These are phyloP conservation scores for Cybosia mesomella DNA, from an alignment of 2,888 invertebrate genomes.

Conservation along the genomic window DNA sequence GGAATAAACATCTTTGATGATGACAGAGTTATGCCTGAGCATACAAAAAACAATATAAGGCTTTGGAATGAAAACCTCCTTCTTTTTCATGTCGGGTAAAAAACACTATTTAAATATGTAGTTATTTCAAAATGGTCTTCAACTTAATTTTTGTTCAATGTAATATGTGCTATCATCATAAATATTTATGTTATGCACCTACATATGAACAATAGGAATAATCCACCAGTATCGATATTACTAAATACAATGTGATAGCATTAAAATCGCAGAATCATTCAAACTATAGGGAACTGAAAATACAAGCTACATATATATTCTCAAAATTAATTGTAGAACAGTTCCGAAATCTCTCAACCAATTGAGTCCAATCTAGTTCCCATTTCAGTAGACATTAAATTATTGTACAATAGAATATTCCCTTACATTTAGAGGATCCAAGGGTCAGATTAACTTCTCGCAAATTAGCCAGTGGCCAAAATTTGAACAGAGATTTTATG, in stretches of 20 bases:
- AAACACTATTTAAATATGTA: too few relatives aligned
- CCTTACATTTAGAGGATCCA: conserved; percentile 11
- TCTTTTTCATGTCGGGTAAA: too few relatives aligned
- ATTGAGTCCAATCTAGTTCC: conserved; percentile 21
- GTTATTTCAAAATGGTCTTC: too few relatives aligned
- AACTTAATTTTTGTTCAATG: too few relatives aligned
- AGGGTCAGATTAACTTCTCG: conserved; percentile 25
- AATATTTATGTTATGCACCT: too few relatives aligned
- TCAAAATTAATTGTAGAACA: conserved; percentile 6
- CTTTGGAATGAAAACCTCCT: too few relatives aligned
- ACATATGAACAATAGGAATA: too few relatives aligned
- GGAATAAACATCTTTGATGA: too few relatives aligned
- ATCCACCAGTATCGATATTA: too few relatives aligned
- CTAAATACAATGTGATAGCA: not conserved
- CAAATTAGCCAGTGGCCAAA: conserved; percentile 33
- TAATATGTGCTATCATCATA: too few relatives aligned
- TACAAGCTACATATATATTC: conserved; percentile 4
- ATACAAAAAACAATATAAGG: too few relatives aligned
- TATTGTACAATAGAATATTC: conserved; percentile 32
- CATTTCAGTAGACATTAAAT: conserved; percentile 21
- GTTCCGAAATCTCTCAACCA: conserved; percentile 17
- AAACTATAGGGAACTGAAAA: conserved; percentile 9
- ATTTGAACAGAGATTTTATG: conserved; percentile 20
- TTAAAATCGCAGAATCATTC: not conserved
- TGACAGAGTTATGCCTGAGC: too few relatives aligned